Evolutionary conservation across 2,797 vertebrate species (phyloP), one percentile per base, ranked within the genome.

Genomic region (Cryptoprocta ferox): DNA sequence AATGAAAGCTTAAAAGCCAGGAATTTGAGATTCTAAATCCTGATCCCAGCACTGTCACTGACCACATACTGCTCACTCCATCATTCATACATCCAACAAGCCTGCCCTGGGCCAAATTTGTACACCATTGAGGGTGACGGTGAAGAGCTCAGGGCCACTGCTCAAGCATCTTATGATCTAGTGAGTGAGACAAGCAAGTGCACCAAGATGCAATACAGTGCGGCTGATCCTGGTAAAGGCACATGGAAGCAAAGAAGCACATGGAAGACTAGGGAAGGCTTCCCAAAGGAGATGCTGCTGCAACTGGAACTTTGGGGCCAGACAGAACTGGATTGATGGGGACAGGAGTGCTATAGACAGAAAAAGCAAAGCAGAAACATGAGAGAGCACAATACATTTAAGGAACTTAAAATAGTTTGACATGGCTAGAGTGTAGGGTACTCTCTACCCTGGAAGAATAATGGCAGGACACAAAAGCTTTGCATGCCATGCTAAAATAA

Each of bases 361-460:
- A 84, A n/a, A 53, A 94, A 78, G 85, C 42, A 81, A 80, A 61
- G 76, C 4, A 79, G 78, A 93, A 95, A 95, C 32, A 30, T 35
- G 50, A 81, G 42, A 89, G 48, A 89, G 73, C 45, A 75, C 32
- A 32, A 76, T 76, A 37, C 45, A 94, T 93, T 88, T 70, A 95
- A 81, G 45, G 56, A 84, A 75, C 76, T 91, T 68, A 92, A 96
- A 94, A 94, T 78, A 93, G 89, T 82, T 37, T 70, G 59, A 63
- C 70, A 88, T 26, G 35, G 56, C 75, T 37, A 39, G 65, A 73
- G 0, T 24, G 24, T 19, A 87, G 26, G 35, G 32, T 61, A 71
- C 76, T 48, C 65, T 91, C 50, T 76, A 75, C 35, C 48, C 71
- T 50, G 59, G 37, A 73, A 79, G 71, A 78, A 96, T 70, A 35